Evolutionary conservation across 2,797 vertebrate species (phyloP).

Genomic region (Poecilia velifera): DNA sequence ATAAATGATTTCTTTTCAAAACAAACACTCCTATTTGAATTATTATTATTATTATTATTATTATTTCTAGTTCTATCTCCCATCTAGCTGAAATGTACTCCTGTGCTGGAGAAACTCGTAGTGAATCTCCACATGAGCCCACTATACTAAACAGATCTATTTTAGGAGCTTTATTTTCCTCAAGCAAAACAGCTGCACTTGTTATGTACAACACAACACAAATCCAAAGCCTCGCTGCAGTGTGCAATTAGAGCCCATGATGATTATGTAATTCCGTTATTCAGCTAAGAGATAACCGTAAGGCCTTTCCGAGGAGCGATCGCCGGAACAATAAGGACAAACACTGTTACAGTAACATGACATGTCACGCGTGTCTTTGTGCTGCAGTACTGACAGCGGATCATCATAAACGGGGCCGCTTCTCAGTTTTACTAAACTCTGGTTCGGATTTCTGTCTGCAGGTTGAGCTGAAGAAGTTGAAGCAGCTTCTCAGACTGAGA

Average conservation of each 20-base stretch:
- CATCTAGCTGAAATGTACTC: not conserved
- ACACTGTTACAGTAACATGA: constrained; percentile 15
- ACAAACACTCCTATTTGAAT: too few species aligned
- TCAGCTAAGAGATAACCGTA: constrained; percentile 43
- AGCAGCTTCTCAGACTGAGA: constrained; percentile 2
- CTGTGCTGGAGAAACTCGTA: constrained; percentile 5
- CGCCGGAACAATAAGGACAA: constrained; percentile 22
- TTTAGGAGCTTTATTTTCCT: constrained; percentile 54
- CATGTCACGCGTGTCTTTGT: not conserved
- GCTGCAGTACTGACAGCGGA: too few species aligned
- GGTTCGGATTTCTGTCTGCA: constrained; percentile 16
- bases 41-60: too few species aligned
- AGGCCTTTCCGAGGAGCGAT: constrained; percentile 19
- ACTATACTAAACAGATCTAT: constrained; percentile 58
- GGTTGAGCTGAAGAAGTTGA: not conserved
- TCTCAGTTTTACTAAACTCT: constrained; percentile 13
- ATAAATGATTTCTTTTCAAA: not conserved
- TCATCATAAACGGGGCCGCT: not conserved
- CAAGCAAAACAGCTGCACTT: constrained; percentile 69
- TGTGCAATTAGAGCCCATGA: constrained; percentile 53
- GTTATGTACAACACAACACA: constrained; percentile 70
- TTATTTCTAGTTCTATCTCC: not conserved
- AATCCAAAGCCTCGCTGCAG: constrained; percentile 49
- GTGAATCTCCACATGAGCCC: constrained; percentile 46
- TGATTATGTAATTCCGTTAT: constrained; percentile 65